phyloP scores from a whole-genome alignment of 2,797 vertebrate species.

The Dryobates pubescens region DNA sequence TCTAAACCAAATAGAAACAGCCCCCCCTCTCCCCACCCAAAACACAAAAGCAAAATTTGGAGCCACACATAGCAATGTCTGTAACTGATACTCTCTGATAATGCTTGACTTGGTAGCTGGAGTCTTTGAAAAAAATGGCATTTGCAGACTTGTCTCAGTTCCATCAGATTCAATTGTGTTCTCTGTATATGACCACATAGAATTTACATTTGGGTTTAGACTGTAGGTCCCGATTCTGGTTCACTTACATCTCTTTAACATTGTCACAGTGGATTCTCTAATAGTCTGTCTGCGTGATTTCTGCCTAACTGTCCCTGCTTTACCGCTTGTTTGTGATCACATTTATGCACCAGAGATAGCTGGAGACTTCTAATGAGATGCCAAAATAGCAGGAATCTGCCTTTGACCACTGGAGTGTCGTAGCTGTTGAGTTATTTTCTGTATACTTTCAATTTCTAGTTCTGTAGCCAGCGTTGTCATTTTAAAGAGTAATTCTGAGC shows the following conservation, averaged over 20 bases:
- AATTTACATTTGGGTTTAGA: neutral
- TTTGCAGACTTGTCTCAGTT: neutral
- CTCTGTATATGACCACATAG: neutral
- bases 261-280: neutral
- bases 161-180: neutral
- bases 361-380: neutral
- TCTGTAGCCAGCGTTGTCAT: neutral
- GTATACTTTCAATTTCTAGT: neutral
- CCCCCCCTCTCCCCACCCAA: accelerated
- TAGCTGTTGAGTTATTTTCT: neutral
- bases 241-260: neutral
- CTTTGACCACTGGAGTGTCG: neutral
- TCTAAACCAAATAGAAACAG: neutral
- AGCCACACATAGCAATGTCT: neutral
- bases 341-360: neutral
- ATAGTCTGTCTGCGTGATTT: neutral
- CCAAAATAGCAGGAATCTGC: neutral
- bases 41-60: neutral
- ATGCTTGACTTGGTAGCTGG: neutral
- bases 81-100: neutral
- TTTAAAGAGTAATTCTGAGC: neutral
- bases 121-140: neutral
- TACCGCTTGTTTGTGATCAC: accelerated
- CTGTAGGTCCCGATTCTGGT: neutral
- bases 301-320: neutral